Percentiles rank a stretch among this genome's conserved stretches.
These are phyloP conservation scores for Thecophora atra DNA, from an alignment of 2,888 invertebrate genomes.

Conservation along the genomic window DNA sequence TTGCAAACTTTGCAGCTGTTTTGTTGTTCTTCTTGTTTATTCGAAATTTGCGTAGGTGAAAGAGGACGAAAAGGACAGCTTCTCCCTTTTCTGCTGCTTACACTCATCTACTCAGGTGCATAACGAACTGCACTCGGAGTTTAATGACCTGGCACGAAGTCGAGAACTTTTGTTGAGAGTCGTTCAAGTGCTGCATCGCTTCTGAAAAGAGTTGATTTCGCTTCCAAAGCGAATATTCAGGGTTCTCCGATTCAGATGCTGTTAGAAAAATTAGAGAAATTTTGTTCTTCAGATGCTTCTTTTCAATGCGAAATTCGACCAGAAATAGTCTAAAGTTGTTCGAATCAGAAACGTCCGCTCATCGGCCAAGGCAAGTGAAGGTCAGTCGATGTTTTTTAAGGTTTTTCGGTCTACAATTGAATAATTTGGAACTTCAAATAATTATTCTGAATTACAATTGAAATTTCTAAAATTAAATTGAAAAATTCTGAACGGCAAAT, in stretches of 20 bases:
- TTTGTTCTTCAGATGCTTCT: no score
- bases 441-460: no score
- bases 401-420: no score
- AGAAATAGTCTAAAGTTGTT: no score
- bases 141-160: conserved; percentile 23
- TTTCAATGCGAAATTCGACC: no score
- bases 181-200: background rate
- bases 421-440: no score
- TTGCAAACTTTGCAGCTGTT: background rate
- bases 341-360: no score
- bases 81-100: background rate
- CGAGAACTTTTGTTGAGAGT: background rate
- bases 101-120: conserved; percentile 6
- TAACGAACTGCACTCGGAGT: background rate
- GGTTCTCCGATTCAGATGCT: background rate
- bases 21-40: background rate
- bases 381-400: no score
- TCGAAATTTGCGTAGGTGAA: background rate
- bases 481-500: no score
- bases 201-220: background rate
- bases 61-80: no score
- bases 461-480: no score
- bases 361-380: no score
- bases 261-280: background rate
- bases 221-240: background rate